A percentile compares a stretch with the other conserved stretches of the same genome.
phyloP scores from a whole-genome alignment of 2,113 vertebrate species.

The Sinocyclocheilus rhinocerous region DNA sequence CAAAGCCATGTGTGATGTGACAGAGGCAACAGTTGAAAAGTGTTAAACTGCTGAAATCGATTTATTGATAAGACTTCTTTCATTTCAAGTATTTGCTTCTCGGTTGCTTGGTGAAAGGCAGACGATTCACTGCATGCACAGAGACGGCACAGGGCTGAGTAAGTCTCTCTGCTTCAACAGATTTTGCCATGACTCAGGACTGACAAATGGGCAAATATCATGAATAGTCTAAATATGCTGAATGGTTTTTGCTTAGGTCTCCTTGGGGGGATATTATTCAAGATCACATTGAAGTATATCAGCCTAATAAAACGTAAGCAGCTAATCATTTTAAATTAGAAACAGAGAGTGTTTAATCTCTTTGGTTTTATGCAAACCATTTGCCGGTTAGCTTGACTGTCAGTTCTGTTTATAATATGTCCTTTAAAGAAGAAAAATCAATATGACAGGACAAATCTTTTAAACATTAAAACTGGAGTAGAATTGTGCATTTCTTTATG shows the following conservation, averaged over 20 bases:
- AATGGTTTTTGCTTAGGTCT: too few relatives aligned
- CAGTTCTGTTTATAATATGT: background rate
- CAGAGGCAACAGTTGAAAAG: constrained; percentile 1
- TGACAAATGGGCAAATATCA: background rate
- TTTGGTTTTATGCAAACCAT: constrained; percentile 4
- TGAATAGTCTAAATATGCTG: background rate
- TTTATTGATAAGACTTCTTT: background rate
- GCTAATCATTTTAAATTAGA: background rate
- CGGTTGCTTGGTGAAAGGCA: constrained; percentile 48
- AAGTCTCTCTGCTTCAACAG: constrained; percentile 25
- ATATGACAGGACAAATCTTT: background rate
- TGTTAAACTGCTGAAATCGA: constrained; percentile 4
- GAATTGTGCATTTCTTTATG: constrained; percentile 20
- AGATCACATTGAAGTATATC: background rate
- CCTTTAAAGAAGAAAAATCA: background rate
- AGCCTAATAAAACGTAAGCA: background rate
- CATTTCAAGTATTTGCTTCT: constrained; percentile 34
- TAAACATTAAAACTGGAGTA: constrained; percentile 5
- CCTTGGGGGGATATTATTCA: too few relatives aligned
- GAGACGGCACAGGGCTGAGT: constrained; percentile 53
- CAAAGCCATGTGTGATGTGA: constrained; percentile 52
- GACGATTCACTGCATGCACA: constrained; percentile 75
- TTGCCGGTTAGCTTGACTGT: background rate
- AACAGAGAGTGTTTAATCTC: background rate
- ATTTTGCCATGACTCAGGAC: constrained; percentile 10